Evolutionary conservation across 2,113 vertebrate genomes (phyloP), one percentile per base, ranked within the genome.

Genomic region (Percopsis transmontana): DNA sequence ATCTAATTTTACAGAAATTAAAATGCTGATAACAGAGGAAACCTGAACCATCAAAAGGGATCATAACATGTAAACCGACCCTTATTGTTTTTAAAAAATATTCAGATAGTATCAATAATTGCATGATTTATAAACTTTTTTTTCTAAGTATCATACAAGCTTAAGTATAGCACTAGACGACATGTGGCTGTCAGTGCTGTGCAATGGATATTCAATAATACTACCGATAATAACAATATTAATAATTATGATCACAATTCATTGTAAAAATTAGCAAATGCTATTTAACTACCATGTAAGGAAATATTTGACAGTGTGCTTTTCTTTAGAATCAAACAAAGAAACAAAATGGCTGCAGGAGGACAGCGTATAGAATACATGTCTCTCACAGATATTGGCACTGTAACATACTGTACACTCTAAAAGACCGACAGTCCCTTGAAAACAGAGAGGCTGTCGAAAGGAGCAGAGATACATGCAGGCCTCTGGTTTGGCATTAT

Each of bases 211-310:
- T 69, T 84, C 80, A 80, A 83, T 88, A 82, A 81, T 80, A 88
- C 87, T 80, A 89, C 88, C 66, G 77, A 89, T 87, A 87, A 87
- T 77, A 84, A 87, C 82, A 80, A 87, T 87, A 88, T 82, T 86
- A 83, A 87, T 82, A 85, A 84, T 81, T 45, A 90, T 82, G 79
- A 86, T 77, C 82, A 91, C 84, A 90, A 87, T 76, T 89, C 71
- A 79, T 89, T 70, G 77, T 90, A 92, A 84, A 91, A 91, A 89
- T 87, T 65, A 80, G 83, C 84, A 88, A 91, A 89, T 80, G 78
- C 86, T 88, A 87, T 79, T 85, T 68, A 79, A 88, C 88, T 90
- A 86, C 77, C 72, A 87, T 81, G 66, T 81, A 86, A 89, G 83
- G 81, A 89, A 88, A 66, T 42, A 78, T 78, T 78, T 62, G 54